These are phyloP conservation scores for Drosophila neoperkinsi DNA, from an alignment of 2,888 invertebrate species.

Conservation along the genomic window DNA sequence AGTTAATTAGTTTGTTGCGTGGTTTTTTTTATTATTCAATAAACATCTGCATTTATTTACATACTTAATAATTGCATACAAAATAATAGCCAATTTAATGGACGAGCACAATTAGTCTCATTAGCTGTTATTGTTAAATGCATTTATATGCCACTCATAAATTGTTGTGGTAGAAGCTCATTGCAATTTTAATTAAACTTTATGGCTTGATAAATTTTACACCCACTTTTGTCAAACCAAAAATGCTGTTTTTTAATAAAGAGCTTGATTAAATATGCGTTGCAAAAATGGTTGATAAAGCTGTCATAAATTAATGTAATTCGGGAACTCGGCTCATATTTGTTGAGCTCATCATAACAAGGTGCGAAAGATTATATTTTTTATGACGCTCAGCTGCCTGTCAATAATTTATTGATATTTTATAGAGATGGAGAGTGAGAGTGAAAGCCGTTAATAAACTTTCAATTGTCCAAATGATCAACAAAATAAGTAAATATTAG, in stretches of 20 bases:
- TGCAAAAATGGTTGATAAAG: not conserved
- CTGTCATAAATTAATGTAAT: conserved; percentile 15
- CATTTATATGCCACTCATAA: not conserved
- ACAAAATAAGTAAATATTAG: conserved; percentile 9
- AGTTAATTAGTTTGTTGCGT: not conserved
- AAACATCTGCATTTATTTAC: not conserved
- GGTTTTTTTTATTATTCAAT: not conserved
- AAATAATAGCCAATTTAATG: conserved; percentile 27
- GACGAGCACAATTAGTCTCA: not conserved
- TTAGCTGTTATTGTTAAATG: conserved; percentile 9
- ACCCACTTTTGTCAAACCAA: not conserved
- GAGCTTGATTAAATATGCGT: conserved; percentile 19
- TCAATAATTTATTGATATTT: conserved; percentile 59
- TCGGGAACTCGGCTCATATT: not conserved
- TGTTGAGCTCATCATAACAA: conserved; percentile 22
- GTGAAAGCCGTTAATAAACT: conserved; percentile 51
- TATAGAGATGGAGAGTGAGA: conserved; percentile 29
- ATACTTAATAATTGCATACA: conserved; percentile 6
- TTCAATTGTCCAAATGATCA: conserved; percentile 45
- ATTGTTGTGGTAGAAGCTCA: not conserved
- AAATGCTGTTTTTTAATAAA: conserved; percentile 4
- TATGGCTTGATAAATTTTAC: not conserved
- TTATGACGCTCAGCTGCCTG: conserved; percentile 38
- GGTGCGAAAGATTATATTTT: conserved; percentile 60
- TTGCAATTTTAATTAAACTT: conserved; percentile 31